These are phyloP conservation scores for Dolomedes plantarius DNA, from an alignment of 2,888 invertebrate species.

Conservation along the genomic window DNA sequence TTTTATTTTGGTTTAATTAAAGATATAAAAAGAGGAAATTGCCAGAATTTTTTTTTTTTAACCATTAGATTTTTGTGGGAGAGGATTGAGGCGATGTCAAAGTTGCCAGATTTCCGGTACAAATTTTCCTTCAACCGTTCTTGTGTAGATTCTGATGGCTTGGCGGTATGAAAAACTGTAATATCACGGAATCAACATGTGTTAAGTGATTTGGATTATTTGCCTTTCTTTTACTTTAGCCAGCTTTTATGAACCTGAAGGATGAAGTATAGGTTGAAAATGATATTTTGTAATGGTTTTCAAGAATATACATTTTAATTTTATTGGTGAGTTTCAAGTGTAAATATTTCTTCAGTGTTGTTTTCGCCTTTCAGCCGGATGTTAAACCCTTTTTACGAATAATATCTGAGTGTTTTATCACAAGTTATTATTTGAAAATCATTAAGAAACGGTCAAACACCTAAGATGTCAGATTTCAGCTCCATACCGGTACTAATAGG, in stretches of 20 bases:
- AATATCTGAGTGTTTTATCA: too few species aligned
- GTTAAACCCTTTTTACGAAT: not conserved
- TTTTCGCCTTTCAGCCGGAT: not conserved
- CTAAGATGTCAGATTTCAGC: too few species aligned
- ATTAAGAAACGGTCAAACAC: too few species aligned
- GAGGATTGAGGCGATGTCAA: not conserved
- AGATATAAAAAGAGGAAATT: too few species aligned
- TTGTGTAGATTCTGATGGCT: slow-evolving; percentile 51
- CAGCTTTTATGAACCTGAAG: not conserved
- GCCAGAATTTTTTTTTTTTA: too few species aligned
- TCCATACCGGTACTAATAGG: not conserved
- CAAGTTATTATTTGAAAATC: too few species aligned
- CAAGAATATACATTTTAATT: slow-evolving; percentile 25
- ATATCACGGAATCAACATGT: slow-evolving; percentile 59
- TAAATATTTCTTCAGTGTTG: slow-evolving; percentile 22
- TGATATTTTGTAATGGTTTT: slow-evolving; percentile 38
- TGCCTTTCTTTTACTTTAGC: slow-evolving; percentile 17
- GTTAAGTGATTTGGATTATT: slow-evolving; percentile 45
- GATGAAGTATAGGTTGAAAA: slow-evolving; percentile 46
- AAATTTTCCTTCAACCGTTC: slow-evolving; percentile 23
- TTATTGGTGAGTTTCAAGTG: slow-evolving; percentile 47
- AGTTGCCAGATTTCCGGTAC: slow-evolving; percentile 54
- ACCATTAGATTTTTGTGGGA: not conserved
- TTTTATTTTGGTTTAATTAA: too few species aligned
- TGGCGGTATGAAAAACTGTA: slow-evolving; percentile 64